A percentile compares a stretch with the other conserved stretches of the same genome.
Evolutionary conservation across 2,113 vertebrate genomes (phyloP).

Genomic region (Grammomys surdaster): DNA sequence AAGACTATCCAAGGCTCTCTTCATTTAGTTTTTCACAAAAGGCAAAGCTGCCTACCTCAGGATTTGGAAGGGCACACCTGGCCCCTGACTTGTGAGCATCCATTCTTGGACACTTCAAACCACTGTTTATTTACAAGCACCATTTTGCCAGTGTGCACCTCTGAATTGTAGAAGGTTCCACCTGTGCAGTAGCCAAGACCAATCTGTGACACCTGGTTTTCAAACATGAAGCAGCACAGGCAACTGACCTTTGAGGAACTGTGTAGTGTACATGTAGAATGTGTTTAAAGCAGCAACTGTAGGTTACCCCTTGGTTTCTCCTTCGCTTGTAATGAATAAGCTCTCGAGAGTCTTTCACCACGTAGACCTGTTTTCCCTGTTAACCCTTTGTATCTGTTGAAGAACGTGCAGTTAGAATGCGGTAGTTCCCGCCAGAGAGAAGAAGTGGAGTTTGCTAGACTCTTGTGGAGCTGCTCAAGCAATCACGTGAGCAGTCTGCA

Average conservation of each 20-base stretch:
- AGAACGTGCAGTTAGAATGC: not conserved
- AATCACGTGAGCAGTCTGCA: not conserved
- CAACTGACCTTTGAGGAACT: too few relatives aligned
- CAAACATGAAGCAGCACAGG: not conserved
- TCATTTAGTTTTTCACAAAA: not conserved
- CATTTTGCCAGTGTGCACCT: not conserved
- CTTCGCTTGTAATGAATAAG: not conserved
- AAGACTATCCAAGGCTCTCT: too few relatives aligned
- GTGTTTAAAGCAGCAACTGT: not conserved
- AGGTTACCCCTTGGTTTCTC: not conserved
- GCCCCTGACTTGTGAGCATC: not conserved
- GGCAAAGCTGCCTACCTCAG: too few relatives aligned
- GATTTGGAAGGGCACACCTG: not conserved
- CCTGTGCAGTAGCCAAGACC: not conserved
- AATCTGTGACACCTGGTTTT: not conserved
- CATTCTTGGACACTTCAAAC: fast-evolving
- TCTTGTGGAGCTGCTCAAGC: not conserved
- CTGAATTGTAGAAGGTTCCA: not conserved
- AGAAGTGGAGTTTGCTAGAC: not conserved
- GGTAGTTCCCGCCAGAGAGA: not conserved
- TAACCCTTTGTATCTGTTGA: not conserved
- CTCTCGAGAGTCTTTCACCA: not conserved
- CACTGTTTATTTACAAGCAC: not conserved
- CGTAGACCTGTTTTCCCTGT: not conserved
- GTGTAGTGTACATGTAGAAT: not conserved